These are phyloP conservation scores for Petroica traversi DNA, from an alignment of 2,113 vertebrate genomes.

Conservation along the genomic window DNA sequence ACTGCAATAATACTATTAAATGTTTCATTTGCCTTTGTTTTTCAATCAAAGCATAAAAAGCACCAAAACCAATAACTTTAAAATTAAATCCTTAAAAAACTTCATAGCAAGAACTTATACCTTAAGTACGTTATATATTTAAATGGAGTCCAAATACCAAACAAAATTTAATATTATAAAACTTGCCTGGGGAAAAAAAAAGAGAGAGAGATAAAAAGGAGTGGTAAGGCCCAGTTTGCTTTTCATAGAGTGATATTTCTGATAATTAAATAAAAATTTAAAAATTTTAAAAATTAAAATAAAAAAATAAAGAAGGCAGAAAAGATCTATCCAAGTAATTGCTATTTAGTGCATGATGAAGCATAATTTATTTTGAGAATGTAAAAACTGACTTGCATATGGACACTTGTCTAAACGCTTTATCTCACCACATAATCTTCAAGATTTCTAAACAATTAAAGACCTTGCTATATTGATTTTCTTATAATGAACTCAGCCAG, in stretches of 20 bases:
- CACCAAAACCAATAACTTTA: background rate
- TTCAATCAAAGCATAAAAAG: background rate
- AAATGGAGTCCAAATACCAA: background rate
- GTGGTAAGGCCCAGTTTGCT: background rate
- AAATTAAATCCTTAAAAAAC: background rate
- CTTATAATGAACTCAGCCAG: background rate
- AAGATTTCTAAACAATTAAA: background rate
- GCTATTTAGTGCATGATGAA: background rate
- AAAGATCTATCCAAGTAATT: background rate
- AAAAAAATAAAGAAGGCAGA: background rate
- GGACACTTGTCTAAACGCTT: background rate
- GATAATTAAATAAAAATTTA: background rate
- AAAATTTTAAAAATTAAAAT: background rate
- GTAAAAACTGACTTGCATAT: background rate
- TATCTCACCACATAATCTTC: background rate
- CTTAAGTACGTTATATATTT: background rate
- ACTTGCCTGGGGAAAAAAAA: accelerated
- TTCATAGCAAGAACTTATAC: background rate
- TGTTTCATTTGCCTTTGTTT: background rate
- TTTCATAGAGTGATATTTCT: background rate
- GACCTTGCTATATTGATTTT: background rate
- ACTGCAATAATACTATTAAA: background rate
- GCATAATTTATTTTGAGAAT: background rate
- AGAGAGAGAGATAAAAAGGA: background rate
- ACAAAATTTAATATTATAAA: background rate